Conservation (phyloP, 2,113 vertebrate genomes). For the Albula goreensis region DNA sequence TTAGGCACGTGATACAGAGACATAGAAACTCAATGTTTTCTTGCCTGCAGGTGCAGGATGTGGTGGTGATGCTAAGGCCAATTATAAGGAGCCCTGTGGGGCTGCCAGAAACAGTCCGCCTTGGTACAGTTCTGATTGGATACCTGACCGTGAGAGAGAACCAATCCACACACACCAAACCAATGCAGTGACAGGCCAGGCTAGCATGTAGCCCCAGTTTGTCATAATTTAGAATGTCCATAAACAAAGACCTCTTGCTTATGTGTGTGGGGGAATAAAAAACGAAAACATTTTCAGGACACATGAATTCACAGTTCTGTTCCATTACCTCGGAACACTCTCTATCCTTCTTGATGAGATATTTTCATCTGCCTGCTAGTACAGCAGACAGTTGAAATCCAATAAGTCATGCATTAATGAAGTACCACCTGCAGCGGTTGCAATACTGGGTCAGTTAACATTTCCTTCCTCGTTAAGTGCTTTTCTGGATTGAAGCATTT, state of each 20-base stretch:
- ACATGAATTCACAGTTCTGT: neutral
- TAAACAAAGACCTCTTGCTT: too few relatives aligned
- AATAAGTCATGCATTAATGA: slow-evolving; percentile 24
- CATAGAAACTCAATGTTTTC: neutral
- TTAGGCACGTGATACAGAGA: neutral
- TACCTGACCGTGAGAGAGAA: too few relatives aligned
- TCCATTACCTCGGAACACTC: neutral
- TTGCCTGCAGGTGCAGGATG: neutral
- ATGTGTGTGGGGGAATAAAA: neutral
- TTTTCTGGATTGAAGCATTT: neutral
- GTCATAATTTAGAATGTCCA: too few relatives aligned
- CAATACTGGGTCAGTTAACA: neutral
- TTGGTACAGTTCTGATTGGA: too few relatives aligned
- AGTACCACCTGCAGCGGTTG: slow-evolving; percentile 1
- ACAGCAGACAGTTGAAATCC: slow-evolving; percentile 20
- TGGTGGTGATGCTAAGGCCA: too few relatives aligned
- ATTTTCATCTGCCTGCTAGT: neutral
- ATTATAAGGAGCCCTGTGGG: too few relatives aligned
- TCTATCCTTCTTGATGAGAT: neutral
- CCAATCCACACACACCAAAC: too few relatives aligned
- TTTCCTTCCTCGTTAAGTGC: neutral
- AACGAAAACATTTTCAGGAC: neutral
- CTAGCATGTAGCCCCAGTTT: too few relatives aligned
- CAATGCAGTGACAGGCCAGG: too few relatives aligned
- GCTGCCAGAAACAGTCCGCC: too few relatives aligned